Evolutionary conservation across 2,888 invertebrate species (phyloP).

Genomic region (Amiota communis): DNA sequence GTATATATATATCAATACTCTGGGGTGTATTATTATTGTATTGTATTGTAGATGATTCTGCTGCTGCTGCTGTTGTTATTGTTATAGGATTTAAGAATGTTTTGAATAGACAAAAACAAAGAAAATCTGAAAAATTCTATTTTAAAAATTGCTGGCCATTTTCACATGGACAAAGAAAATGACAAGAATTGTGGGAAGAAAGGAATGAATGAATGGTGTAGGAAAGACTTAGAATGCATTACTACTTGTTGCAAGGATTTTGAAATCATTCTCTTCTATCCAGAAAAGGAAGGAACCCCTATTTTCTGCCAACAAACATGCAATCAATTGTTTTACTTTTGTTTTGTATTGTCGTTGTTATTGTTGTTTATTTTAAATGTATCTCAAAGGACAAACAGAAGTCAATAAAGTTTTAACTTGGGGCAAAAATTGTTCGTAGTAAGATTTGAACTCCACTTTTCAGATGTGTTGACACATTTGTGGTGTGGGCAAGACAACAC

Average conservation of each 20-base stretch:
- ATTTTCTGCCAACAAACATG: too few species aligned
- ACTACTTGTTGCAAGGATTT: too few species aligned
- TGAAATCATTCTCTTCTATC: too few species aligned
- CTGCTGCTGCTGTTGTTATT: background rate
- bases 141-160: constrained; percentile 21
- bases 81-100: background rate
- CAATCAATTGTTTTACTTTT: constrained; percentile 15
- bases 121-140: background rate
- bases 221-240: too few species aligned
- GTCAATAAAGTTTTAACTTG: constrained; percentile 16
- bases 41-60: too few species aligned
- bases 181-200: background rate
- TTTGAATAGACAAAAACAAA: background rate
- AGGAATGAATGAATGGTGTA: background rate
- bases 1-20: background rate
- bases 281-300: too few species aligned
- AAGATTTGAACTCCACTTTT: constrained; percentile 4
- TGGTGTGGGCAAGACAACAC: background rate
- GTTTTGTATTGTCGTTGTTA: background rate
- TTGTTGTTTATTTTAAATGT: constrained; percentile 13
- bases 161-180: constrained; percentile 1
- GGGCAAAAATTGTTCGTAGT: constrained; percentile 4
- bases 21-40: constrained; percentile 2
- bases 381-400: background rate
- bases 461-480: background rate